A percentile compares a stretch with the other conserved stretches of the same genome.
phyloP scores from a whole-genome alignment of 2,113 vertebrate species.

The Sylvia atricapilla region DNA sequence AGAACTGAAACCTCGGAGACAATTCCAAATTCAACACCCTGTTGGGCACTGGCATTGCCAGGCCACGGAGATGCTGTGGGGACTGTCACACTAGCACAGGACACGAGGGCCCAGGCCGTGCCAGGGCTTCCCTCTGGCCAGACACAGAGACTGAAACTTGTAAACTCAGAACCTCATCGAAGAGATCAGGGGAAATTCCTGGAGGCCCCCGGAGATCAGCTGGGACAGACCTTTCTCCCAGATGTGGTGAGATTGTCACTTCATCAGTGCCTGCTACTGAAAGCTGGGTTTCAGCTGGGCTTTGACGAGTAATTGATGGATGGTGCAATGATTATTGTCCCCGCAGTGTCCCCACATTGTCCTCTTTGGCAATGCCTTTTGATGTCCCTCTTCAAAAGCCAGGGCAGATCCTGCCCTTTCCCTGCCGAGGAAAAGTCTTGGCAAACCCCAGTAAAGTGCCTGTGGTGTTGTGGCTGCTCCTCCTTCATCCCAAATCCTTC shows the following conservation, averaged over 20 bases:
- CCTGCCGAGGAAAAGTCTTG: background rate
- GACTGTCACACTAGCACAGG: background rate
- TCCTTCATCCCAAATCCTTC: background rate
- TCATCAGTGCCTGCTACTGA: background rate
- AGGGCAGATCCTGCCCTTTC: background rate
- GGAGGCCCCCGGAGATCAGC: background rate
- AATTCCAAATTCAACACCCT: background rate
- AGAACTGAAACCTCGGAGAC: background rate
- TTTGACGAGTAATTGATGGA: background rate
- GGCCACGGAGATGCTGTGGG: background rate
- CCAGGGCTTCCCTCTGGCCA: slow-evolving; percentile 12
- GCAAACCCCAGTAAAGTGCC: background rate
- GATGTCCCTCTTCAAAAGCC: slow-evolving; percentile 32
- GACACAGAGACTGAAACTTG: background rate
- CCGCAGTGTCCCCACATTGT: background rate
- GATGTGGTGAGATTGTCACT: slow-evolving; percentile 23
- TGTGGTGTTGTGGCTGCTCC: background rate
- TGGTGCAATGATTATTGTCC: background rate
- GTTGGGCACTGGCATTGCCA: background rate
- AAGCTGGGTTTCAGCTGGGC: background rate
- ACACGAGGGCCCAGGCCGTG: background rate
- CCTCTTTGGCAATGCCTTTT: slow-evolving; percentile 14
- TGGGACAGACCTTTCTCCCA: background rate
- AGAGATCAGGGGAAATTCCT: slow-evolving; percentile 1
- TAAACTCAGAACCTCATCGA: slow-evolving; percentile 23